Evolutionary conservation across 2,113 vertebrate species (phyloP).

Genomic region (Poeciliopsis turrubarensis): DNA sequence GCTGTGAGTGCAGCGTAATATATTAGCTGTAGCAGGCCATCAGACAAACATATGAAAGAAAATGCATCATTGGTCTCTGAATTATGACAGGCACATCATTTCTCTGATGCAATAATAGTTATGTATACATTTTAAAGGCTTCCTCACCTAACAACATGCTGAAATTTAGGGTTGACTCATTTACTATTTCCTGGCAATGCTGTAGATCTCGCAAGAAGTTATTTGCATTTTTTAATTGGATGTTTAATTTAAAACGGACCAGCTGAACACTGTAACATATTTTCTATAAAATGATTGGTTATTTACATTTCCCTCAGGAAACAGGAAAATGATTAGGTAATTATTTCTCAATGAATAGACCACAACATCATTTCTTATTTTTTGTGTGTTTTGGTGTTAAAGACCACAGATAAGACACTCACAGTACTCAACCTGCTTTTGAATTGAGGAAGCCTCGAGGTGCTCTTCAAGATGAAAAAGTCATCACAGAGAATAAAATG

Average conservation of each 20-base stretch:
- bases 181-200: neutral
- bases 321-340: constrained; percentile 3
- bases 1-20: neutral
- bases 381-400: constrained; percentile 12
- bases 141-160: neutral
- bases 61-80: neutral
- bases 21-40: neutral
- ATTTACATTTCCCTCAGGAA: neutral
- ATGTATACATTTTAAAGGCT: neutral
- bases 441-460: constrained; percentile 16
- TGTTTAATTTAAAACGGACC: neutral
- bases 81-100: neutral
- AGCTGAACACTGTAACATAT: neutral
- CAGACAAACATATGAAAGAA: neutral
- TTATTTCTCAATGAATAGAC: constrained; percentile 11
- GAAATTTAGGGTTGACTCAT: neutral
- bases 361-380: neutral
- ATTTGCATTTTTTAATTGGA: constrained; percentile 15
- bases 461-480: constrained; percentile 34
- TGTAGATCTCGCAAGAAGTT: neutral
- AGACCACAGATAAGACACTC: neutral
- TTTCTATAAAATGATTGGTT: constrained; percentile 6
- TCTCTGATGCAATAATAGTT: neutral
- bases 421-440: constrained; percentile 2
- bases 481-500: constrained; percentile 25